Percentiles rank a stretch among this genome's conserved stretches.
Conservation (phyloP, 1,140 invertebrate genomes). For the Trichoplusia ni region DNA sequence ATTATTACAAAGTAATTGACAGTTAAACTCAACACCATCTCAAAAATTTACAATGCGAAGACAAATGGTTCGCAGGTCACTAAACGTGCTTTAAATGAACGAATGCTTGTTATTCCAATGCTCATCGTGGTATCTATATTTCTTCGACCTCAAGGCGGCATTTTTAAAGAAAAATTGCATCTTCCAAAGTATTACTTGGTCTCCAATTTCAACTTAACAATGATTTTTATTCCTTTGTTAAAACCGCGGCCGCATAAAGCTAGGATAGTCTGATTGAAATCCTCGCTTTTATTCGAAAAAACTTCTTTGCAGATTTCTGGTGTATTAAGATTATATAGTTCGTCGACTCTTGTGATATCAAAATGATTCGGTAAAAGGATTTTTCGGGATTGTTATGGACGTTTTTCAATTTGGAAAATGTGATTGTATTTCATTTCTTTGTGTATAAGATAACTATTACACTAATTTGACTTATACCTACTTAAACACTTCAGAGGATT, state of each 20-base stretch:
- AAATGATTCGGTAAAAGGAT: not conserved
- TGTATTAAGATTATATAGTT: slow-evolving; percentile 21
- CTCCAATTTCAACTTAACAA: slow-evolving; percentile 26
- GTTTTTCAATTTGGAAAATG: no score
- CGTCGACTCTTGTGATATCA: not conserved
- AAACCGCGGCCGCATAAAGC: slow-evolving; percentile 12
- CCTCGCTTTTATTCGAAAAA: slow-evolving; percentile 16
- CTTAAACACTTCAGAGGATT: no score
- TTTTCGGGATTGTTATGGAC: not conserved
- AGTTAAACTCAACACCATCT: no score
- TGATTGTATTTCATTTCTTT: no score
- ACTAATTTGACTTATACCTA: no score
- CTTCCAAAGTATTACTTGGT: slow-evolving; percentile 23
- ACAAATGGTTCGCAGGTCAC: no score
- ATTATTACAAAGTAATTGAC: no score
- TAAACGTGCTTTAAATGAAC: not conserved
- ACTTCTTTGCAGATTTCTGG: not conserved
- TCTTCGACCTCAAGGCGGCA: not conserved
- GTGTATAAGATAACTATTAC: no score
- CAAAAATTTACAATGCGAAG: no score
- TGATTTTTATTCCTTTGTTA: slow-evolving; percentile 36
- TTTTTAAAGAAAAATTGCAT: slow-evolving; percentile 31
- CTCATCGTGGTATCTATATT: not conserved
- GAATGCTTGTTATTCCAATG: slow-evolving; percentile 11
- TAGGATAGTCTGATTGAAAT: slow-evolving; percentile 33